Conservation (phyloP, 2,888 invertebrate genomes). For the Amphipoea oculea region DNA sequence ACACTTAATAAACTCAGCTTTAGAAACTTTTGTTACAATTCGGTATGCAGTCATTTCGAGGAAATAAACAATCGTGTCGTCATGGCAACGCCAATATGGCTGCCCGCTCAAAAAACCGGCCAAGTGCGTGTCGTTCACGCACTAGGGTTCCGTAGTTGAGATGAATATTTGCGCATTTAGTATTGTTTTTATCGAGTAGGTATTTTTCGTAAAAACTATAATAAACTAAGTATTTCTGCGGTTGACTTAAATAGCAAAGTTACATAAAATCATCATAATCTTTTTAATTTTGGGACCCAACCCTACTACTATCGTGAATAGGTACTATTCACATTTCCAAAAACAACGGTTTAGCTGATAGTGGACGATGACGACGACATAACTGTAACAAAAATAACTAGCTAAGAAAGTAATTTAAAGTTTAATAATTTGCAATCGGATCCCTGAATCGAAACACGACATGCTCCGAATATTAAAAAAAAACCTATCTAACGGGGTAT, state of each 20-base stretch:
- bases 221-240: neutral
- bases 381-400: too few relatives aligned
- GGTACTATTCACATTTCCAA: too few relatives aligned
- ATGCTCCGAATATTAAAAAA: too few relatives aligned
- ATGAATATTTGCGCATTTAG: neutral
- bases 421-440: too few relatives aligned
- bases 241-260: neutral
- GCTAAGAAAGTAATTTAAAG: too few relatives aligned
- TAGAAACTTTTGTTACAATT: neutral
- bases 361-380: too few relatives aligned
- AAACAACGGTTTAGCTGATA: too few relatives aligned
- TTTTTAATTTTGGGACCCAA: neutral
- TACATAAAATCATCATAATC: neutral
- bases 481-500: too few relatives aligned
- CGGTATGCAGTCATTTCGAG: neutral
- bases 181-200: neutral
- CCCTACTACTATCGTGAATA: neutral
- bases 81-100: slow-evolving; percentile 47
- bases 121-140: neutral
- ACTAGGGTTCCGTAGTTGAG: neutral
- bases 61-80: slow-evolving; percentile 52
- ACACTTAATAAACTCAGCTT: slow-evolving; percentile 1
- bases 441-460: too few relatives aligned
- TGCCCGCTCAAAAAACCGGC: neutral
- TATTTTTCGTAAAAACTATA: neutral